phyloP scores from a whole-genome alignment of 2,888 invertebrate genomes.

The Melanchra persicariae region DNA sequence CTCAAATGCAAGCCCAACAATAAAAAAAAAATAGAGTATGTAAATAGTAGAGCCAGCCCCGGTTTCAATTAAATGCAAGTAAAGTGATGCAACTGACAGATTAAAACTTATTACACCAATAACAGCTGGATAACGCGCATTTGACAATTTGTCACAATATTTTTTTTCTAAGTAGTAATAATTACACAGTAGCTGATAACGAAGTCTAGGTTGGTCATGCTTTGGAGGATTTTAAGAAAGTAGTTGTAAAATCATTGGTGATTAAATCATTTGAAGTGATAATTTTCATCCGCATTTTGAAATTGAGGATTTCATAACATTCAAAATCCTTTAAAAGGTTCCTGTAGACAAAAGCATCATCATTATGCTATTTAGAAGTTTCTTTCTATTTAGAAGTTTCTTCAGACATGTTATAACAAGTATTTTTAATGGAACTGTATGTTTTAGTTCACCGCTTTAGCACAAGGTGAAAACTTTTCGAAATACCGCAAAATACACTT shows the following conservation, averaged over 20 bases:
- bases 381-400: too few relatives aligned
- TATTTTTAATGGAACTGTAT: constrained; percentile 28
- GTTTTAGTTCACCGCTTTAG: neutral
- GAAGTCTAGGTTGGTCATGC: too few relatives aligned
- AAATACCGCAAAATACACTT: neutral
- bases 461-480: neutral
- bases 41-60: neutral
- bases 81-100: neutral
- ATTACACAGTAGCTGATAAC: neutral
- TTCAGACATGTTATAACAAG: constrained; percentile 3
- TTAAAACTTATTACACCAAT: too few relatives aligned
- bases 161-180: too few relatives aligned
- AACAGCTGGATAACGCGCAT: too few relatives aligned
- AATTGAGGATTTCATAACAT: neutral
- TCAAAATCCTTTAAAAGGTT: neutral
- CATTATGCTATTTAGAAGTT: neutral
- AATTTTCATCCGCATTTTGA: neutral
- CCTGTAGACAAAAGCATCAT: neutral
- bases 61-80: neutral
- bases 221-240: neutral
- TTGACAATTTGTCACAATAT: too few relatives aligned
- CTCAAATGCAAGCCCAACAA: too few relatives aligned
- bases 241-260: too few relatives aligned
- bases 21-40: too few relatives aligned
- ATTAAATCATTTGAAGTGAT: neutral